Evolutionary conservation across 2,113 vertebrate genomes (phyloP).

Genomic region (Xiphophorus couchianus): DNA sequence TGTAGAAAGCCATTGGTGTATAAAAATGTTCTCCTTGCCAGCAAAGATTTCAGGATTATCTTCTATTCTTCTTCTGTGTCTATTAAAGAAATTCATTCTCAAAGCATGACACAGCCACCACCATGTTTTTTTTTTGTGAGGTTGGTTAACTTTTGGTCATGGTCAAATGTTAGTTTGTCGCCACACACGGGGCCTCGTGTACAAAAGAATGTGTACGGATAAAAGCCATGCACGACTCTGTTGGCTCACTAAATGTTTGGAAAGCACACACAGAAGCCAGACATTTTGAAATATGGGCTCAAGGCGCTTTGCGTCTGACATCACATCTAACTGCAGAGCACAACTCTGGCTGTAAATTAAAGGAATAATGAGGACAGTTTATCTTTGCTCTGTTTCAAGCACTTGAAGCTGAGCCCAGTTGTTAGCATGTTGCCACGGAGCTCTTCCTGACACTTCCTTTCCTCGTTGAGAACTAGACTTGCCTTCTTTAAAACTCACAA

Average conservation of each 20-base stretch:
- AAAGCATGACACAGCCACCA: not conserved
- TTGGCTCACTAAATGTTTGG: constrained; percentile 53
- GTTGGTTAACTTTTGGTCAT: too few species aligned
- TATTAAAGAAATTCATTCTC: not conserved
- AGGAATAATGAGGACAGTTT: constrained; percentile 63
- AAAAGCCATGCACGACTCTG: not conserved
- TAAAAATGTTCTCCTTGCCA: too few species aligned
- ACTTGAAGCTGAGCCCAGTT: constrained; percentile 50
- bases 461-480: constrained; percentile 66
- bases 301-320: constrained; percentile 58
- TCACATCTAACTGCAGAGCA: constrained; percentile 65
- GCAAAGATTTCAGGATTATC: not conserved
- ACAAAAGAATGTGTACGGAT: too few species aligned
- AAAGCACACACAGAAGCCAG: constrained; percentile 62
- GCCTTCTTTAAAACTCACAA: constrained; percentile 50
- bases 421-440: constrained; percentile 59
- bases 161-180: not conserved
- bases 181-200: too few species aligned
- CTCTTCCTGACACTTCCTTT: constrained; percentile 63
- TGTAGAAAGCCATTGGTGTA: too few species aligned
- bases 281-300: constrained; percentile 66
- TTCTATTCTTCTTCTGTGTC: not conserved
- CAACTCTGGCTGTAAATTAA: constrained; percentile 65
- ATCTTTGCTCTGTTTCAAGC: constrained; percentile 26
- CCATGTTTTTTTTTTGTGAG: not conserved